Evolutionary conservation across 2,797 vertebrate genomes (phyloP).

Genomic region (Labeo calbasu): DNA sequence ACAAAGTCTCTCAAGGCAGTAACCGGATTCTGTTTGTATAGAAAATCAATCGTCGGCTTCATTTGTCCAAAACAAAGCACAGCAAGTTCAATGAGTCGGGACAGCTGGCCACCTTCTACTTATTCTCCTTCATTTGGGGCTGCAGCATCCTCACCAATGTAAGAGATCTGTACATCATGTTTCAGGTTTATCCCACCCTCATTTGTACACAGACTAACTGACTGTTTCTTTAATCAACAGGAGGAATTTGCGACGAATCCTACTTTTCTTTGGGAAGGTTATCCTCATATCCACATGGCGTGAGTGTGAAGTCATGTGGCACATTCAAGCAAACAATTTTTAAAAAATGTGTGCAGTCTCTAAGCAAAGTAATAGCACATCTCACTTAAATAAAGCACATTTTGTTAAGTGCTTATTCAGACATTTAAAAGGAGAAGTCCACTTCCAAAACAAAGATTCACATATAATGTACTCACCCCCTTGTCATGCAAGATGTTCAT

Average conservation of each 20-base stretch:
- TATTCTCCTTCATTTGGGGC: slow-evolving; percentile 86
- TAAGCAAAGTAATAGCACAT: neutral
- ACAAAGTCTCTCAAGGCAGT: neutral
- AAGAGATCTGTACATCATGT: slow-evolving; percentile 49
- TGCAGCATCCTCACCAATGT: slow-evolving; percentile 85
- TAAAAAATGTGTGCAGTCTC: neutral
- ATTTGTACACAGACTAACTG: neutral
- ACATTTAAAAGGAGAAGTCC: neutral
- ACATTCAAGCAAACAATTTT: neutral
- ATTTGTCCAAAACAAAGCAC: slow-evolving; percentile 87
- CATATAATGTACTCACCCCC: no score
- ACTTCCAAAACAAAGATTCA: no score
- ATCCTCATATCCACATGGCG: slow-evolving; percentile 84
- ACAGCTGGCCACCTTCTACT: slow-evolving; percentile 85
- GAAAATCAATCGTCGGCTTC: slow-evolving; percentile 85
- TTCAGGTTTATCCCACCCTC: neutral
- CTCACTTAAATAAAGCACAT: neutral
- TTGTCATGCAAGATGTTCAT: no score
- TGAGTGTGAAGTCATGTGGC: slow-evolving; percentile 70
- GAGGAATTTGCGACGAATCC: slow-evolving; percentile 84
- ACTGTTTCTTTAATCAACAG: slow-evolving; percentile 63
- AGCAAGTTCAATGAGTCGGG: slow-evolving; percentile 90
- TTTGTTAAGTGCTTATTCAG: neutral
- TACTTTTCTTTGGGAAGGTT: slow-evolving; percentile 84
- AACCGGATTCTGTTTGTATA: slow-evolving; percentile 51